These are phyloP conservation scores for Antigone vipio DNA, from an alignment of 2,113 vertebrate genomes.

Conservation along the genomic window DNA sequence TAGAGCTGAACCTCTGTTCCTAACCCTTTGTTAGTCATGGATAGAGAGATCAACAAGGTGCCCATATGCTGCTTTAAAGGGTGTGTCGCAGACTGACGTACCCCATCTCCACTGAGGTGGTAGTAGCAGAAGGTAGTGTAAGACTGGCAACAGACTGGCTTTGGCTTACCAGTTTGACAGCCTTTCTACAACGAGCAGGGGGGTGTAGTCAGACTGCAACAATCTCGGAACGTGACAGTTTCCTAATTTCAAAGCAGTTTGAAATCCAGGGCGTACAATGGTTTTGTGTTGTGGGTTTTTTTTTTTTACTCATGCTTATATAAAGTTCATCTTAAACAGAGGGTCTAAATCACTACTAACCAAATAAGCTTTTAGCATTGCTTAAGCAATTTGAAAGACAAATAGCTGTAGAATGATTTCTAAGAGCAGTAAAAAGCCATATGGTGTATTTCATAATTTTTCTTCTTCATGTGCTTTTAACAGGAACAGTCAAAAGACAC, in stretches of 20 bases:
- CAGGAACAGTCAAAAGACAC: conserved; percentile 77
- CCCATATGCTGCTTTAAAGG: neutral
- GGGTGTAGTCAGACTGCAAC: neutral
- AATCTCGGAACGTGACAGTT: neutral
- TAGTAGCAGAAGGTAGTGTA: neutral
- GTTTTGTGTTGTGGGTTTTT: neutral
- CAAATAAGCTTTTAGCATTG: neutral
- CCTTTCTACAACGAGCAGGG: neutral
- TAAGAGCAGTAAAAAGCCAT: neutral
- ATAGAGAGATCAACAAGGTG: neutral
- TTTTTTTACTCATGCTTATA: neutral
- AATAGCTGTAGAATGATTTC: neutral
- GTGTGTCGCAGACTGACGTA: neutral
- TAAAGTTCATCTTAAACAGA: neutral
- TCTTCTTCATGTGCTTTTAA: conserved; percentile 52
- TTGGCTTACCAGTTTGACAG: neutral
- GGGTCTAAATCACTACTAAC: neutral
- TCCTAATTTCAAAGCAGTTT: neutral
- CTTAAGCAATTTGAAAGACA: neutral
- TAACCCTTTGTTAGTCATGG: neutral
- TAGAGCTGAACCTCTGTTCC: neutral
- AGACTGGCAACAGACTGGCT: neutral
- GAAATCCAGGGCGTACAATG: neutral
- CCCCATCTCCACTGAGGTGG: neutral
- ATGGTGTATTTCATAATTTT: neutral